Conservation (phyloP, 1,140 invertebrate species). For the Saccostrea cuccullata region DNA sequence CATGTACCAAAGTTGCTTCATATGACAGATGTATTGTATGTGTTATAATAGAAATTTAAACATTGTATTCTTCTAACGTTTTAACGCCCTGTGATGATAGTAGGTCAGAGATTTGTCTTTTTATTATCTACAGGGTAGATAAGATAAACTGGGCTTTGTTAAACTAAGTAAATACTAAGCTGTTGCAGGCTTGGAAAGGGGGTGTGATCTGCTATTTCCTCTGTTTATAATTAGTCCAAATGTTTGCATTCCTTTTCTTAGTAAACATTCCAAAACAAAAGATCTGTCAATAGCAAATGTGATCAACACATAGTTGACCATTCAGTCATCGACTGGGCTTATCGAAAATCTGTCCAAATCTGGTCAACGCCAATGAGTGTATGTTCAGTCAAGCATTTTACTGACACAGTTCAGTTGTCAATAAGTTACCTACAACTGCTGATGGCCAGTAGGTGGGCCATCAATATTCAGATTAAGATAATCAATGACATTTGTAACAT, state of each 20-base stretch:
- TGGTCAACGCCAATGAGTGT: background rate
- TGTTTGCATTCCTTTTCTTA: background rate
- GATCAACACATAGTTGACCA: background rate
- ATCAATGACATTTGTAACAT: slow-evolving; percentile 6
- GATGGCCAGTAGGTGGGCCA: background rate
- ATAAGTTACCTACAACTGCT: background rate
- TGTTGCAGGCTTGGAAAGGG: background rate
- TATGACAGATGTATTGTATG: too few species aligned
- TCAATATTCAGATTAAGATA: background rate
- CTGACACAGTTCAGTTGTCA: slow-evolving; percentile 5
- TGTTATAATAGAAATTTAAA: too few species aligned
- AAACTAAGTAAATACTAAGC: background rate
- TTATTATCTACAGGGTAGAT: background rate
- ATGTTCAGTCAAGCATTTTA: background rate
- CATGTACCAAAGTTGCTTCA: too few species aligned
- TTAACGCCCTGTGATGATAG: background rate
- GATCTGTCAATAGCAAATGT: background rate
- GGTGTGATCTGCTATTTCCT: background rate
- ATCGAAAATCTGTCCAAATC: background rate
- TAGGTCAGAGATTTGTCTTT: background rate
- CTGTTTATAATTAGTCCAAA: background rate
- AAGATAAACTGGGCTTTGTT: background rate
- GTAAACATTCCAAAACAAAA: slow-evolving; percentile 15
- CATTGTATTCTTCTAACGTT: background rate
- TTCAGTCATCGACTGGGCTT: background rate